Evolutionary conservation across 2,797 vertebrate genomes (phyloP), one percentile per base, ranked within the genome.

Genomic region (Gephyroberyx darwinii): DNA sequence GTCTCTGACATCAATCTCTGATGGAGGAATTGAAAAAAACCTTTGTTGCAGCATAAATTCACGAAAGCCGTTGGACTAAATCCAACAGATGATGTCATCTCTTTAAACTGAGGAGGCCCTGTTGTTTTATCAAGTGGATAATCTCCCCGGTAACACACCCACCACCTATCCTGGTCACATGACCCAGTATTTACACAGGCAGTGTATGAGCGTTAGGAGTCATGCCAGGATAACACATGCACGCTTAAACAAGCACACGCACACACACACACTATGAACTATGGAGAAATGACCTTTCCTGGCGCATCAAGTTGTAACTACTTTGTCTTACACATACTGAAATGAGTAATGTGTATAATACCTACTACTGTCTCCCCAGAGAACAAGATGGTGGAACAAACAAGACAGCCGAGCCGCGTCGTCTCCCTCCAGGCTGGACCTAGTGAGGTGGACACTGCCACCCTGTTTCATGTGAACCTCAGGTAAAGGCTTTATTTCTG

Each of bases 321-420:
- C 17, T 35, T 41, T 57, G 12, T 65, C 17, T 68, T 26, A 35
- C 4, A 2, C 9, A 3, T 22, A 0, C 45, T 4, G 1, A 48
- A 17, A 41, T 56, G 31, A 69, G 33, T 26, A 2, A 62, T 82
- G 76, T 74, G 30, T 20, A 65, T 82, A 14, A 43, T 41, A 63
- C 5, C 7, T 20, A 13, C 31, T 74, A 26, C 26, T 26, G 17
- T 81, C 41, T 66, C 50, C 65, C 52, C 72, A 94, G 92, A 75
- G 78, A 81, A 82, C 77, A 92, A 81, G 31, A 94, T 94, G 93
- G 92, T 93, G 88, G 92, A 92, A 65, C 92, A 93, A 79, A 89
- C 79, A 17, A 90, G 87, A 77, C 71, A 73, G 60, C 74, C 48
- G 2, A 74, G 64, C 14, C 84, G 48, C 5, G 84, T 72, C 12